phyloP scores from a whole-genome alignment of 37 sponge, comb jelly and placozoan genomes.

The Dysidea cf. avara region DNA sequence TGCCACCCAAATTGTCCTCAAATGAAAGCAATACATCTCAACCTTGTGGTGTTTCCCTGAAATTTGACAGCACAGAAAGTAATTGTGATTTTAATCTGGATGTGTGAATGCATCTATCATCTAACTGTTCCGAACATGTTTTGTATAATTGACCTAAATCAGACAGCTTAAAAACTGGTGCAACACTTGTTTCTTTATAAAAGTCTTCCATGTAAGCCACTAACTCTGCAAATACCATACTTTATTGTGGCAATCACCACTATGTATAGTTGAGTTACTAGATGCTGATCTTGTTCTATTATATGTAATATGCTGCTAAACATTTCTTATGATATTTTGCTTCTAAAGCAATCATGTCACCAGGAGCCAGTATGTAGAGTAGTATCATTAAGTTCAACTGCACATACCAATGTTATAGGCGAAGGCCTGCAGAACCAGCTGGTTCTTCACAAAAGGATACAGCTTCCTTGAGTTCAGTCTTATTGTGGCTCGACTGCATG shows the following conservation, averaged over 20 bases:
- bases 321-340: constrained; percentile 29
- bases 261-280: not conserved
- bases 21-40: too few species aligned
- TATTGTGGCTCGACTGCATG: not conserved
- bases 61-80: constrained; percentile 11
- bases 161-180: constrained; percentile 1
- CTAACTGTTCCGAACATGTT: constrained; percentile 31
- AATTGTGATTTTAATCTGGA: constrained; percentile 8
- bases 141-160: constrained; percentile 9
- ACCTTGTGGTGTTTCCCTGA: not conserved
- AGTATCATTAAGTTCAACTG: constrained; percentile 22
- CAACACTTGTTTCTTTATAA: constrained; percentile 6
- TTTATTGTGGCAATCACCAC: not conserved
- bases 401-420: constrained; percentile 25
- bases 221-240: constrained; percentile 12
- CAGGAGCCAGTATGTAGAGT: not conserved
- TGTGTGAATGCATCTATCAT: constrained; percentile 3
- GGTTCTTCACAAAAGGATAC: too few species aligned
- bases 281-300: constrained; percentile 8
- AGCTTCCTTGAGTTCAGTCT: too few species aligned
- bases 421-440: constrained; percentile 9
- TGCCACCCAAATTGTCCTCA: too few species aligned
- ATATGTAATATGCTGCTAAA: constrained; percentile 15
- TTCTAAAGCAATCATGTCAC: constrained; percentile 24
- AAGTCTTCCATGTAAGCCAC: not conserved